Evolutionary conservation across 2,797 vertebrate genomes (phyloP).

Genomic region (Protonibea diacanthus): DNA sequence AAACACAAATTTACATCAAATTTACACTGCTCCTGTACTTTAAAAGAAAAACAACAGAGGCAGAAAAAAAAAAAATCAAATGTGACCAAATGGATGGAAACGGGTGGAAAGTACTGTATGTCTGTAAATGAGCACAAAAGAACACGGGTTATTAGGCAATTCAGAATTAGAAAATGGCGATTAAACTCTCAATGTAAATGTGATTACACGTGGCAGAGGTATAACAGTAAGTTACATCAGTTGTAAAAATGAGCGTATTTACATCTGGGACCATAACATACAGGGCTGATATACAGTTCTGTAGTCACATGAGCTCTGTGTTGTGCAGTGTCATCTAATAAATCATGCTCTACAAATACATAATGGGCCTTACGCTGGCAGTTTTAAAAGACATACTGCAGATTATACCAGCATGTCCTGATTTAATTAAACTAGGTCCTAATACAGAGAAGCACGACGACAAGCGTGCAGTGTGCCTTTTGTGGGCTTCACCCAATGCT

Average conservation of each 20-base stretch:
- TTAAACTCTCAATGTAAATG: conserved; percentile 40
- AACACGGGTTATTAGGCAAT: conserved; percentile 28
- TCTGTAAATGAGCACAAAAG: conserved; percentile 46
- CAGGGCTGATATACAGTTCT: conserved; percentile 22
- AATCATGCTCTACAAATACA: conserved; percentile 55
- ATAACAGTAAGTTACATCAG: conserved; percentile 38
- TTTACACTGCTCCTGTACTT: conserved; percentile 63
- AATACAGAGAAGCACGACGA: conserved; percentile 42
- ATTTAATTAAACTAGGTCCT: conserved; percentile 61
- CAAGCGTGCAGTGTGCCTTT: conserved; percentile 45
- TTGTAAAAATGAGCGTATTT: conserved; percentile 67
- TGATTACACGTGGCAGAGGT: conserved; percentile 38
- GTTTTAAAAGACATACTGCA: conserved; percentile 53
- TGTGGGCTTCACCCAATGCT: conserved; percentile 33
- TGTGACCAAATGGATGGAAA: conserved; percentile 38
- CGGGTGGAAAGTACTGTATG: conserved; percentile 16
- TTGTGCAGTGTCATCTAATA: conserved; percentile 43
- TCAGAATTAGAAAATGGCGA: conserved; percentile 38
- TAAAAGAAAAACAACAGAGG: conserved; percentile 51
- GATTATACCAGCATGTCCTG: conserved; percentile 45
- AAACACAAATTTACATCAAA: conserved; percentile 71
- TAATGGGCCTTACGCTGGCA: conserved; percentile 42
- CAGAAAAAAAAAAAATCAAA: conserved; percentile 57
- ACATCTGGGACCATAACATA: conserved; percentile 45
- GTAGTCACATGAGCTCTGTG: conserved; percentile 38